phyloP scores from a whole-genome alignment of 2,888 invertebrate genomes.

The Erebia aethiops region DNA sequence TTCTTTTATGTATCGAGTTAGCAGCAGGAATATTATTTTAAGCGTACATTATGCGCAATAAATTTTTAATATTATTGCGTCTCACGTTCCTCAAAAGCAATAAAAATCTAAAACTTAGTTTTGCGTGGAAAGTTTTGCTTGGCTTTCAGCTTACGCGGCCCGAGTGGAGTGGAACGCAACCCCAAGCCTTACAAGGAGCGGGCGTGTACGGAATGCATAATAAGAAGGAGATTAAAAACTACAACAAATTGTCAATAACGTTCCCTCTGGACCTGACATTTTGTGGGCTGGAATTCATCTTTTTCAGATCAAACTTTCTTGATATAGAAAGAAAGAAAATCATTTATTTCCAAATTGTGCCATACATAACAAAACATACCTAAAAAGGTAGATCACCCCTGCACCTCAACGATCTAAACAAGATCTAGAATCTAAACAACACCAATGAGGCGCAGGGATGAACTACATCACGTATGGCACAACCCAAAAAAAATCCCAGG shows the following conservation, averaged over 20 bases:
- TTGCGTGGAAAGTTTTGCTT: constrained; percentile 73
- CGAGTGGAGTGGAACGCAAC: constrained; percentile 69
- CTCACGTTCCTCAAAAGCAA: constrained; percentile 79
- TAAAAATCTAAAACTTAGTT: constrained; percentile 79
- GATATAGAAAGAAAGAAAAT: too few species aligned
- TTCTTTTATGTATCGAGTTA: constrained; percentile 24
- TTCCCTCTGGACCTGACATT: constrained; percentile 42
- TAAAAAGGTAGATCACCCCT: too few species aligned
- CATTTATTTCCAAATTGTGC: too few species aligned
- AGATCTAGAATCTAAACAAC: too few species aligned
- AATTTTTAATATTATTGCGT: constrained; percentile 76
- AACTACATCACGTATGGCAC: too few species aligned
- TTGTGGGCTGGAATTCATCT: constrained; percentile 18
- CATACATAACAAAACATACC: too few species aligned
- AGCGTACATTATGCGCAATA: constrained; percentile 49
- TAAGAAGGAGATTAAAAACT: constrained; percentile 80
- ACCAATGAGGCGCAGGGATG: too few species aligned
- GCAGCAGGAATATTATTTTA: constrained; percentile 39
- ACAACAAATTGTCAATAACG: constrained; percentile 78
- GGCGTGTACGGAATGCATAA: constrained; percentile 82
- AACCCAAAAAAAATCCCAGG: too few species aligned
- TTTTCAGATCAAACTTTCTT: neutral
- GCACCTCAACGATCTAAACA: too few species aligned
- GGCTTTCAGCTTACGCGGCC: constrained; percentile 66
- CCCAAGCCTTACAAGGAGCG: constrained; percentile 75